These are phyloP conservation scores for Linnaemya tessellans DNA, from an alignment of 2,888 invertebrate species.

Conservation along the genomic window DNA sequence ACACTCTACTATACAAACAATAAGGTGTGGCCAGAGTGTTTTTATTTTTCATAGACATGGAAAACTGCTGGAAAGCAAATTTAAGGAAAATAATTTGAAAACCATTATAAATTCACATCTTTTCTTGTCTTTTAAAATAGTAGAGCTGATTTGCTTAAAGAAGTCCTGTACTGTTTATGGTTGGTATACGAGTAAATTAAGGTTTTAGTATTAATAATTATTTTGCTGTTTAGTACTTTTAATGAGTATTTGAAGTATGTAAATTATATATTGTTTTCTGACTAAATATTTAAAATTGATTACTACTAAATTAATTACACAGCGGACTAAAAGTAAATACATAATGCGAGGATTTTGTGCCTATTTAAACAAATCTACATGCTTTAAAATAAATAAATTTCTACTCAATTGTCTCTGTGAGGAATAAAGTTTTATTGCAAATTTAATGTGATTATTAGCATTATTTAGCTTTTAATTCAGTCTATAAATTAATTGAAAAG, in stretches of 20 bases:
- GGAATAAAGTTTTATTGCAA: not conserved
- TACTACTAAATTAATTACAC: slow-evolving; percentile 24
- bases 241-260: not conserved
- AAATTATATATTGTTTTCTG: not conserved
- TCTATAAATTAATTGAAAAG: slow-evolving; percentile 55
- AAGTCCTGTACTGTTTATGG: not conserved
- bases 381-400: not conserved
- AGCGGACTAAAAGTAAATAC: slow-evolving; percentile 11
- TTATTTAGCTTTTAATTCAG: slow-evolving; percentile 52
- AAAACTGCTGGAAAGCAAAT: not conserved
- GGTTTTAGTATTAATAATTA: slow-evolving; percentile 2
- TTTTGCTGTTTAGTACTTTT: not conserved
- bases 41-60: not conserved
- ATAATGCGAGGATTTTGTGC: slow-evolving; percentile 69
- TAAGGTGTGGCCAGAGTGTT: slow-evolving; percentile 1
- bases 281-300: slow-evolving; percentile 26
- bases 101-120: not conserved
- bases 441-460: slow-evolving; percentile 1
- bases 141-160: not conserved
- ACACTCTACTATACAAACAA: not conserved
- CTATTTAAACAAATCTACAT: slow-evolving; percentile 35
- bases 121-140: not conserved
- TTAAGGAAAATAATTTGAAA: not conserved
- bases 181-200: not conserved
- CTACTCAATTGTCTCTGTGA: not conserved